A percentile compares a stretch with the other conserved stretches of the same genome.
These are phyloP conservation scores for Euleptes europaea DNA, from an alignment of 2,113 vertebrate genomes.

Conservation along the genomic window DNA sequence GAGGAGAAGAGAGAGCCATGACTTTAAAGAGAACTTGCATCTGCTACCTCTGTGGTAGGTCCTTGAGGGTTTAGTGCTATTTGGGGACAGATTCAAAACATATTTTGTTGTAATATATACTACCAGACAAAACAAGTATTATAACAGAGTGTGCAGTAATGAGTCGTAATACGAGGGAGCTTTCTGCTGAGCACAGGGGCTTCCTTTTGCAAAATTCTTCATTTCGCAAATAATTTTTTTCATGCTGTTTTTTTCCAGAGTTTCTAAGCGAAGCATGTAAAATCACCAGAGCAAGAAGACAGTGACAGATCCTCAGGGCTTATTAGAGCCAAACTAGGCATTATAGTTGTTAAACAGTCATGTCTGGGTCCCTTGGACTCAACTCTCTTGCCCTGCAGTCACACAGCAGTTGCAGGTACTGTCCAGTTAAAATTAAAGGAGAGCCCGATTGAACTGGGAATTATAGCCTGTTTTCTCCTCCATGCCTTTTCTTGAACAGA, in stretches of 20 bases:
- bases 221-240: neutral
- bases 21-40: slow-evolving; percentile 23
- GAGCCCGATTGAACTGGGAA: no score
- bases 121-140: slow-evolving; percentile 7
- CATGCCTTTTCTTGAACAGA: no score
- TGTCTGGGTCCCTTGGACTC: no score
- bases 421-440: no score
- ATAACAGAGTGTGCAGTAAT: slow-evolving; percentile 9
- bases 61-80: slow-evolving; percentile 34
- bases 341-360: no score
- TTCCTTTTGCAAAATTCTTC: neutral
- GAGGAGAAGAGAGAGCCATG: neutral
- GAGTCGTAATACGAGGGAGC: neutral
- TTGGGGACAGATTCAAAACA: slow-evolving; percentile 33
- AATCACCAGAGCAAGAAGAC: neutral
- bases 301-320: neutral
- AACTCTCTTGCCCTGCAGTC: no score
- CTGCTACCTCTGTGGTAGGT: slow-evolving; percentile 24
- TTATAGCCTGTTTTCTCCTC: no score
- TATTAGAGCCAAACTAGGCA: no score
- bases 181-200: neutral
- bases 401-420: no score
- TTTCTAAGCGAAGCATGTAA: neutral
- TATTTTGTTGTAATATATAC: slow-evolving; percentile 25
- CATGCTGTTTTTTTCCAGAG: neutral